Conservation (phyloP, 2,113 vertebrate genomes). For the Scophthalmus maximus region DNA sequence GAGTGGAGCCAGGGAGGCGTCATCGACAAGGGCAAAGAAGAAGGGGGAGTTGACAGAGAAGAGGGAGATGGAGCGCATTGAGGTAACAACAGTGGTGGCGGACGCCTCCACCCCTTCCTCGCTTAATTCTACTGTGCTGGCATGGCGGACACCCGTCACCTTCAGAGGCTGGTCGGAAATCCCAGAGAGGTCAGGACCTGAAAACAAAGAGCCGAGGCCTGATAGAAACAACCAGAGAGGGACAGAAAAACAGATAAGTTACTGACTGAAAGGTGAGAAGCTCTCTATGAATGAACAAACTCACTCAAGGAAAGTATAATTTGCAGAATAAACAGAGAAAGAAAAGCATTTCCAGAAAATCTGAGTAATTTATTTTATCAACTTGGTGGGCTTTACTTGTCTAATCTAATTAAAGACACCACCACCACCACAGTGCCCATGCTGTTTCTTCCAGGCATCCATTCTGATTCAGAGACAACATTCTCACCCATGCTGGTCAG, state of each 20-base stretch:
- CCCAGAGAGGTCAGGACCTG: conserved; percentile 82
- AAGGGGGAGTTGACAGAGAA: conserved; percentile 90
- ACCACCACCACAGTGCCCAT: too few relatives aligned
- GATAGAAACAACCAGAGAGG: background rate
- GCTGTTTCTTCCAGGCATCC: background rate
- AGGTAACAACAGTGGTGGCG: conserved; percentile 77
- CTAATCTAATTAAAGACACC: too few relatives aligned
- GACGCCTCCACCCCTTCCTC: conserved; percentile 90
- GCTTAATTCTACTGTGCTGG: conserved; percentile 86
- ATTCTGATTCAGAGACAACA: background rate
- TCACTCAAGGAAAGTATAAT: background rate
- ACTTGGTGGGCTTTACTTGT: too few relatives aligned
- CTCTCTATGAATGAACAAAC: too few relatives aligned
- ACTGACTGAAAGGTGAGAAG: conserved; percentile 1
- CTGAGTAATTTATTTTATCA: too few relatives aligned
- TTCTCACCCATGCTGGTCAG: conserved; percentile 89
- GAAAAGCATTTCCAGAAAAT: background rate
- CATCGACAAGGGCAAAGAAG: conserved; percentile 87
- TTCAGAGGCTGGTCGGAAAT: conserved; percentile 82
- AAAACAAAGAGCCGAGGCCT: conserved; percentile 90
- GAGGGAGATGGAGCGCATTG: conserved; percentile 83
- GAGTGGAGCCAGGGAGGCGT: conserved; percentile 83
- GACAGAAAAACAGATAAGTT: background rate
- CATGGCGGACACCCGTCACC: conserved; percentile 88
- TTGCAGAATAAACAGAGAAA: background rate